A percentile compares a stretch with the other conserved stretches of the same genome.
These are phyloP conservation scores for Leptopilina clavipes DNA, from an alignment of 1,140 invertebrate species.

Conservation along the genomic window DNA sequence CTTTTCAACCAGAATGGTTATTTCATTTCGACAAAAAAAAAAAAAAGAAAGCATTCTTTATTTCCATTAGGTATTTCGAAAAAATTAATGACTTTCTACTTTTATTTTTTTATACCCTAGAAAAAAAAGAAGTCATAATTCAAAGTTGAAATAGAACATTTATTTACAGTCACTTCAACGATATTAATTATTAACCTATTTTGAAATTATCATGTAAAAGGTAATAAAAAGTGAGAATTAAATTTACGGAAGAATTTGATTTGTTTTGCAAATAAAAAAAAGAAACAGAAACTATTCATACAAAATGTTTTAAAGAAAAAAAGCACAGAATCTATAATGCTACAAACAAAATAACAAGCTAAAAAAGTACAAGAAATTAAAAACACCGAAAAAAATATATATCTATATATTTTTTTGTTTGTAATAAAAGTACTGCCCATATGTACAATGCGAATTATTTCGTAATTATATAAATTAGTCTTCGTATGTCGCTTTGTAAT, in stretches of 20 bases:
- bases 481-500: conserved; percentile 53
- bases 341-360: conserved; percentile 53
- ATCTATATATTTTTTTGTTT: conserved; percentile 39
- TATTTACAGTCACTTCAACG: conserved; percentile 53
- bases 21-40: neutral
- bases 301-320: neutral
- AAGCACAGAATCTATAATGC: conserved; percentile 35
- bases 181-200: conserved; percentile 50
- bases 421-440: conserved; percentile 63
- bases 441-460: conserved; percentile 70
- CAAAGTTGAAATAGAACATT: conserved; percentile 55
- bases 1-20: neutral
- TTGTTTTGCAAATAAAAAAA: conserved; percentile 50
- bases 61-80: no score
- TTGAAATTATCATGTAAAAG: conserved; percentile 46
- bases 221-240: conserved; percentile 48
- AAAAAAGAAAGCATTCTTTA: neutral
- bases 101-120: neutral
- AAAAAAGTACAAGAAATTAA: conserved; percentile 56
- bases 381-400: conserved; percentile 61
- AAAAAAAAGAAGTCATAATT: neutral
- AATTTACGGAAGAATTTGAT: conserved; percentile 51
- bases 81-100: no score
- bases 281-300: conserved; percentile 50
- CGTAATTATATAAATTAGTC: conserved; percentile 64